Evolutionary conservation across 2,797 vertebrate species (phyloP), one percentile per base, ranked within the genome.

Genomic region (Spheniscus humboldti): DNA sequence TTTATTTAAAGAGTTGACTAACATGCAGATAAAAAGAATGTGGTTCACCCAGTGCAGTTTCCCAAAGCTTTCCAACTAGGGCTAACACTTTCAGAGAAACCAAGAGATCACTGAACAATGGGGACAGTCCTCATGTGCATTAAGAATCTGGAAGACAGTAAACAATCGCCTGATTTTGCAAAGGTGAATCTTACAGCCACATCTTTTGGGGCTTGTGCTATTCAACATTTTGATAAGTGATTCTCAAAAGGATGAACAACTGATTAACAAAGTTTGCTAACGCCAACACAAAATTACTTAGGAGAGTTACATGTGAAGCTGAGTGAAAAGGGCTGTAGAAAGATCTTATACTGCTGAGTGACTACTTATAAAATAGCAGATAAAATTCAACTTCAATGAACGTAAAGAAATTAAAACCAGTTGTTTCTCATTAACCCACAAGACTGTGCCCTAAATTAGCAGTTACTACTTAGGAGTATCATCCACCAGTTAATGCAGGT

Each of bases 41-140:
- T 4, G 11, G 22, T 43, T 55, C 33, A 43, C 13, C 10, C 63
- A 84, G 27, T 2, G 13, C 17, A 5, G 7, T n/a, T 60, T 64
- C 18, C 31, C 63, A 48, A 27, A 50, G 35, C 39, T 27, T 67
- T 71, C 39, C 35, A 50, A n/a, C 22, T 48, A 80, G 22, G 13
- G 8, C 52, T 55, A 48, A 72, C 39, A 47, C 47, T 91, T 60
- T 72, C 22, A 62, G 6, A 76, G 59, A 67, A 50, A 62, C 6
- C 22, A 67, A 67, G 10, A 17, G 48, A 69, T 9, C 45, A n/a
- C 3, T 84, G 73, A 85, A 56, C 0, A 1, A 59, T 2, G 8
- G 15, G 31, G 24, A 68, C 19, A 56, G 20, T 45, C 35, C 11
- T 66, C 52, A 63, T 0, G 0, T 3, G 20, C 31, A 31, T 37